phyloP scores from a whole-genome alignment of 2,888 invertebrate genomes.

The Escarpia spicata region DNA sequence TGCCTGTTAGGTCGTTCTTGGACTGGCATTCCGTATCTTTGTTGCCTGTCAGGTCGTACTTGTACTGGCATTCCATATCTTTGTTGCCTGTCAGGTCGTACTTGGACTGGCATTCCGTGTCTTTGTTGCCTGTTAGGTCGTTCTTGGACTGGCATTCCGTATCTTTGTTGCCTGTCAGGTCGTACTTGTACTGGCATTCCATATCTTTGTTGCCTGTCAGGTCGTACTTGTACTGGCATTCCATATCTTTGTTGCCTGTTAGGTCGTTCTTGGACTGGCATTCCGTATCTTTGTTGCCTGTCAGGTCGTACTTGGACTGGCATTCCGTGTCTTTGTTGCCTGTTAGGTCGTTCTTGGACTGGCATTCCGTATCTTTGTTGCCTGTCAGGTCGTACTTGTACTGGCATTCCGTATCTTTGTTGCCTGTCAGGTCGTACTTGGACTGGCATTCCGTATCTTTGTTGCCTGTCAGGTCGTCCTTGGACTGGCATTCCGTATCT shows the following conservation, averaged over 20 bases:
- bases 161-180: slow-evolving; percentile 66
- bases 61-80: slow-evolving; percentile 69
- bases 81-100: slow-evolving; percentile 63
- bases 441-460: no score
- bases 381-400: slow-evolving; percentile 67
- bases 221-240: slow-evolving; percentile 69
- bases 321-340: slow-evolving; percentile 69
- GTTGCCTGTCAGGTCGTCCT: slow-evolving; percentile 64
- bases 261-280: slow-evolving; percentile 51
- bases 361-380: no score
- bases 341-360: slow-evolving; percentile 57
- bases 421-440: slow-evolving; percentile 58
- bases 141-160: slow-evolving; percentile 70
- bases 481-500: slow-evolving; percentile 69
- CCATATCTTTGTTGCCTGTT: slow-evolving; percentile 66
- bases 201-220: slow-evolving; percentile 49
- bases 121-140: slow-evolving; percentile 58
- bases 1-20: slow-evolving; percentile 59
- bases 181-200: slow-evolving; percentile 43
- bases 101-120: slow-evolving; percentile 39
- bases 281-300: slow-evolving; percentile 17
- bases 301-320: slow-evolving; percentile 68
- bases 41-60: slow-evolving; percentile 64
- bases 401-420: slow-evolving; percentile 69
- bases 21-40: no score